Evolutionary conservation across 2,888 invertebrate genomes (phyloP), one percentile per base, ranked within the genome.

Genomic region (Gasteruption jaculator): DNA sequence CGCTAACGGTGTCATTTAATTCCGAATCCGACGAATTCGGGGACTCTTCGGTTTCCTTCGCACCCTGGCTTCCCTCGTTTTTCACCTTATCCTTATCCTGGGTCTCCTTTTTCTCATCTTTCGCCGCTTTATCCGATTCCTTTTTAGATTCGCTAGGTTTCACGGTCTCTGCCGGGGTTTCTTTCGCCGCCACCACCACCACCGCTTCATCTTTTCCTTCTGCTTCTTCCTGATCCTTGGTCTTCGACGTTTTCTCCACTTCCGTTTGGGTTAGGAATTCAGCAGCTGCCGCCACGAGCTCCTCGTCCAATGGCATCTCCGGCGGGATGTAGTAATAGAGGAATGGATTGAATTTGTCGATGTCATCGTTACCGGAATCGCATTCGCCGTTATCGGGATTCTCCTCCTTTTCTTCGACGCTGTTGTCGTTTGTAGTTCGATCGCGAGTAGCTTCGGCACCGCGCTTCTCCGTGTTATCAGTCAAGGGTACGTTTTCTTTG

Each of bases 241-340:
- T 40, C 21, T 36, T 20, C 5, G 45, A 38, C 10, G 43, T 36
- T 8, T 40, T 38, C 2, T 45, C 35, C 2, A 24, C 34, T 14
- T 50, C 50, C 19, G 39, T 48, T 43, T 41, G 38, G 12, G 43
- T 43, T 1, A 48, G 25, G 0, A 54, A 50, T 6, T 26, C 41
- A 18, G 50, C 48, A 16, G 59, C 60, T 12, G 60, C 64, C 43
- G 69, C 56, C 41, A 73, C 61, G 36, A 75, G 62, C 46, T 65
- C 64, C 33, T 68, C 64, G 61, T 77, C 75, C 46, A 76, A 58
- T 10, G 74, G 73, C 56, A 73, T 61, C 38, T 74, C 74, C 8
- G 77, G 76, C 52, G 72, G 71, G 57, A 76, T 72, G 54, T 77
- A 74, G 71, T 78, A 78, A 67, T 75, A 79, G 57, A 76, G 74